These are phyloP conservation scores for Aporophyla lueneburgensis DNA, from an alignment of 2,888 invertebrate species.

Conservation along the genomic window DNA sequence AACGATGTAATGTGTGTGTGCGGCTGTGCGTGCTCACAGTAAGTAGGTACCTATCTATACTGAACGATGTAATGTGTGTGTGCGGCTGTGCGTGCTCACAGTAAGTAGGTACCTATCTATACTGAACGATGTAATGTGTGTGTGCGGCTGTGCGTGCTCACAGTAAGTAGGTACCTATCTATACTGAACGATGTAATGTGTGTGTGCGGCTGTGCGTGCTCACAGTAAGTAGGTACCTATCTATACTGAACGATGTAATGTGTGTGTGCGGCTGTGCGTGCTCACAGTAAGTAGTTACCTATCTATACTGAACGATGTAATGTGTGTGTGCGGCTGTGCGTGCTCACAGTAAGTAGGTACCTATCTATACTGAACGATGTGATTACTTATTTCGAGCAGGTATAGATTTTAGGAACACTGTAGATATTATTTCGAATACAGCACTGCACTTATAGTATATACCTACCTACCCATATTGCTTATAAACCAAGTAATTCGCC, in stretches of 20 bases:
- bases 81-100: conserved; percentile 13
- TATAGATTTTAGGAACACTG: no score
- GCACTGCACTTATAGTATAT: not conserved
- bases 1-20: not conserved
- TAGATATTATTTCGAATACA: not conserved
- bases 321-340: conserved; percentile 6
- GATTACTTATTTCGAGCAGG: not conserved
- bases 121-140: conserved; percentile 3
- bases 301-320: not conserved
- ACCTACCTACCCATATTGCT: no score
- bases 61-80: conserved; percentile 4
- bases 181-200: not conserved
- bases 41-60: not conserved
- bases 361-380: not conserved
- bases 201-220: conserved; percentile 16
- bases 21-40: conserved; percentile 13
- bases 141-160: conserved; percentile 15
- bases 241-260: not conserved
- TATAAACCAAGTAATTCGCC: no score
- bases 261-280: conserved; percentile 18
- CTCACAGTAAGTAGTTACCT: not conserved
- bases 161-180: not conserved
- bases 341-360: not conserved
- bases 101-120: not conserved
- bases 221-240: not conserved